Conservation (phyloP, 1,140 invertebrate species). For the Aradophagus sp. region DNA sequence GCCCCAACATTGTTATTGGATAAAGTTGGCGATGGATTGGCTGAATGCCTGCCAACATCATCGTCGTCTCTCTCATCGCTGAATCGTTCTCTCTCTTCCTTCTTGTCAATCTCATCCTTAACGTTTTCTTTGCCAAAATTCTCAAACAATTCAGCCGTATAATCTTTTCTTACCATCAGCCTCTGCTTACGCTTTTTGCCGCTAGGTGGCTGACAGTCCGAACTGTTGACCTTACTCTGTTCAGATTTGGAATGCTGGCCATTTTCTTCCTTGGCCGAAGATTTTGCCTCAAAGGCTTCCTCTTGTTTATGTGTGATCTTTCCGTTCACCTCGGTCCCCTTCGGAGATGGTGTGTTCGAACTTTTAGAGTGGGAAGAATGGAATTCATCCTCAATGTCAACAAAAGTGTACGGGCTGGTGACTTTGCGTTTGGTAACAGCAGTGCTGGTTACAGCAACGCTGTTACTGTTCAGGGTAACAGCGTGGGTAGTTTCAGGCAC, state of each 20-base stretch:
- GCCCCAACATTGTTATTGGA: slow-evolving; percentile 64
- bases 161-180: slow-evolving; percentile 67
- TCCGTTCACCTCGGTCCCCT: neutral
- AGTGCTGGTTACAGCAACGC: neutral
- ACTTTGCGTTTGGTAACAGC: slow-evolving; percentile 26
- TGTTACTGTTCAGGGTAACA: too few relatives aligned
- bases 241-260: slow-evolving; percentile 4
- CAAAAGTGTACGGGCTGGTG: slow-evolving; percentile 64
- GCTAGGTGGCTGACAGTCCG: slow-evolving; percentile 59
- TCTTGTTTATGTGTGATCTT: neutral
- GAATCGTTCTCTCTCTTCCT: slow-evolving; percentile 61
- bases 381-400: slow-evolving; percentile 61
- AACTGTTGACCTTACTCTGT: neutral
- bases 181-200: slow-evolving; percentile 70
- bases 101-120: slow-evolving; percentile 63
- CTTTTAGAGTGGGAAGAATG: slow-evolving; percentile 53
- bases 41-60: slow-evolving; percentile 68
- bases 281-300: neutral
- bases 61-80: slow-evolving; percentile 72
- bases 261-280: slow-evolving; percentile 11
- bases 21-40: slow-evolving; percentile 70
- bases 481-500: slow-evolving; percentile 3
- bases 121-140: slow-evolving; percentile 62
- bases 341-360: slow-evolving; percentile 19
- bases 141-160: slow-evolving; percentile 69